A percentile compares a stretch with the other conserved stretches of the same genome.
Evolutionary conservation across 2,888 invertebrate genomes (phyloP).

Genomic region (Eutolmus rufibarbis): DNA sequence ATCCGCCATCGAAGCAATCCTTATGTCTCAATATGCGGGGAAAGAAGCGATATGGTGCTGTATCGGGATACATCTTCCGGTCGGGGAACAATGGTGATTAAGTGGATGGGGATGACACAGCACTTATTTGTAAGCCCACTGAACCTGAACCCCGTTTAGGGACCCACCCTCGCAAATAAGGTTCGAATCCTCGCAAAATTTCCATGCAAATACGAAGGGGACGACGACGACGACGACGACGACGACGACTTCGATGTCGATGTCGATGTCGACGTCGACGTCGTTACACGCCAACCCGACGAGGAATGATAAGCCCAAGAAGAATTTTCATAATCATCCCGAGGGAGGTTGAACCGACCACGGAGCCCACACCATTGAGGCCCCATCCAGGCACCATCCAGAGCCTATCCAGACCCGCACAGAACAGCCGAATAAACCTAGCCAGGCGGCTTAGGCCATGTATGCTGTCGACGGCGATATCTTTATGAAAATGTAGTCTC

Average conservation of each 20-base stretch:
- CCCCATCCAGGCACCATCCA: neutral
- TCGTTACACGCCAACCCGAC: slow-evolving; percentile 14
- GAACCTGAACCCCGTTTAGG: slow-evolving; percentile 20
- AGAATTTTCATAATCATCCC: slow-evolving; percentile 37
- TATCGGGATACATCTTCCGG: slow-evolving; percentile 16
- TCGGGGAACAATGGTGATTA: slow-evolving; percentile 23
- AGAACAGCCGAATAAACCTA: neutral
- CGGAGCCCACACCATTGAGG: neutral
- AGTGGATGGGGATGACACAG: slow-evolving; percentile 35
- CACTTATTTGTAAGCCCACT: slow-evolving; percentile 32
- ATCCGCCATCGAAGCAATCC: slow-evolving; percentile 6
- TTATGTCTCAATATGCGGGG: neutral
- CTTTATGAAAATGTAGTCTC: slow-evolving; percentile 40
- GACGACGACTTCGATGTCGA: too few species aligned
- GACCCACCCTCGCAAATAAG: neutral
- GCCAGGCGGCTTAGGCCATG: neutral
- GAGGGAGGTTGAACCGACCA: neutral
- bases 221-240: neutral
- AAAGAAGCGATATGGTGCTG: neutral
- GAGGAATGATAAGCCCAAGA: slow-evolving; percentile 33
- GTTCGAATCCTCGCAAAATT: neutral
- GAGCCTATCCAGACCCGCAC: neutral
- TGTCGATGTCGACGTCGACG: neutral
- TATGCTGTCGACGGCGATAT: slow-evolving; percentile 14
- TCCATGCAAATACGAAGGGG: slow-evolving; percentile 19